Base-by-base conservation (phyloP, 2,113 vertebrate genomes). In the Mastomys coucha region DNA sequence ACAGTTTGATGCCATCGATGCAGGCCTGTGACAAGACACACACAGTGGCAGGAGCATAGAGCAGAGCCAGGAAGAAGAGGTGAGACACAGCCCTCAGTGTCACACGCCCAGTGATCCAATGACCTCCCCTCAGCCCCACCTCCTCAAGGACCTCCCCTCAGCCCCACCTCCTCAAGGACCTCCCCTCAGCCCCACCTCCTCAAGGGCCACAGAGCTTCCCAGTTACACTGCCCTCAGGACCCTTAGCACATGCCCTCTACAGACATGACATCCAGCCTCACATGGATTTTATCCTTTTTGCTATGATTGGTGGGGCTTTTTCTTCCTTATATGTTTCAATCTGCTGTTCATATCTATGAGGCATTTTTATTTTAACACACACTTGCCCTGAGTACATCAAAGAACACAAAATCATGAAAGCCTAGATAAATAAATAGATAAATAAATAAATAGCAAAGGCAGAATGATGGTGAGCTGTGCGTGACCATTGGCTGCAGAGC, bases 201-300 rank as follows among this genome's bases (percentile, higher is more conserved):
- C 12, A 33, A 31, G 9, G 51, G 1, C n/a, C 39, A 60, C 51
- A 76, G 20, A 31, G 8, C 63, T n/a, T 16, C 90, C 65, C 33
- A 39, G 6, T 12, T 22, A 7, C 16, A 13, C 49, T 1, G 0
- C n/a, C n/a, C 82, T 86, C 2, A 5, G 45, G 20, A 24, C 39
- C 17, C 16, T 17, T 7, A 4, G 4, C 7, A 24, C 39, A 0
- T 0, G 19, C 3, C 26, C 45, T 33, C 24, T 16, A 10, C 26
- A 17, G 45, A 33, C 31, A 12, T 20, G 0, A 5, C 39, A 11
- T 9, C 12, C 31, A 11, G 22, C 45, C 24, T 0, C 8, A 11
- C 2, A 5, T 11, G 17, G 42, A 42, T 19, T 36, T 11, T 45
- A 39, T 42, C 22, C n/a, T n/a, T 58, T 70, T 16, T 17, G 26